phyloP scores from a whole-genome alignment of 2,888 invertebrate genomes.

The Synanthedon tipuliformis region DNA sequence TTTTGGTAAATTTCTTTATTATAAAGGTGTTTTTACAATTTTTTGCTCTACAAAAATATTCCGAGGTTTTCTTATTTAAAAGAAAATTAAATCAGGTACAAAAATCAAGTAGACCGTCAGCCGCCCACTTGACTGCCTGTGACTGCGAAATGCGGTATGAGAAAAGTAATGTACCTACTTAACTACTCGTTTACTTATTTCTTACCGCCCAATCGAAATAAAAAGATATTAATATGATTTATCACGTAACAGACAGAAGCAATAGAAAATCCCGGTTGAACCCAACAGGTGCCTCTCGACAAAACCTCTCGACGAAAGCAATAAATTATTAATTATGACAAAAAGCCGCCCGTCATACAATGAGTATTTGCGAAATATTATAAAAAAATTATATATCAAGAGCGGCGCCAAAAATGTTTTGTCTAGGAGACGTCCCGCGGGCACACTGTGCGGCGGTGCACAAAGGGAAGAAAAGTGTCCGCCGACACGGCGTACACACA shows the following conservation, averaged over 20 bases:
- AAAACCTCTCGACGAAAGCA: conserved; percentile 51
- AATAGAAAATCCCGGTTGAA: conserved; percentile 11
- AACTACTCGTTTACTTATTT: too few relatives aligned
- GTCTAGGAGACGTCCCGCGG: conserved; percentile 59
- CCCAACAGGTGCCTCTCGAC: conserved; percentile 44
- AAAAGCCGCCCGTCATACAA: conserved; percentile 42
- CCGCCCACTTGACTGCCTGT: too few relatives aligned
- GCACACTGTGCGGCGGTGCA: conserved; percentile 32
- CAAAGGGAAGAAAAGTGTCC: conserved; percentile 45
- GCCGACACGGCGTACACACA: conserved; percentile 43
- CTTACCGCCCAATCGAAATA: too few relatives aligned
- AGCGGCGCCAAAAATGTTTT: conserved; percentile 64
- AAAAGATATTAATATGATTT: conserved; percentile 32
- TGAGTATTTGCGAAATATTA: conserved; percentile 39
- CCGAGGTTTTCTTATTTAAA: too few relatives aligned
- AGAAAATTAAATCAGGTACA: too few relatives aligned
- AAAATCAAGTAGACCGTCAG: too few relatives aligned
- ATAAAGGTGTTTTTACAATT: too few relatives aligned
- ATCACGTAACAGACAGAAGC: conserved; percentile 51
- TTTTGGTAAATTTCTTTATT: too few relatives aligned
- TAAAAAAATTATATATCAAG: conserved; percentile 26
- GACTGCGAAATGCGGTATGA: too few relatives aligned
- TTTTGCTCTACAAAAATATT: too few relatives aligned
- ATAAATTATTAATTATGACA: conserved; percentile 70
- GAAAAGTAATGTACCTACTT: too few relatives aligned